Conservation (phyloP, 2,113 vertebrate species). For the Nicator chloris region DNA sequence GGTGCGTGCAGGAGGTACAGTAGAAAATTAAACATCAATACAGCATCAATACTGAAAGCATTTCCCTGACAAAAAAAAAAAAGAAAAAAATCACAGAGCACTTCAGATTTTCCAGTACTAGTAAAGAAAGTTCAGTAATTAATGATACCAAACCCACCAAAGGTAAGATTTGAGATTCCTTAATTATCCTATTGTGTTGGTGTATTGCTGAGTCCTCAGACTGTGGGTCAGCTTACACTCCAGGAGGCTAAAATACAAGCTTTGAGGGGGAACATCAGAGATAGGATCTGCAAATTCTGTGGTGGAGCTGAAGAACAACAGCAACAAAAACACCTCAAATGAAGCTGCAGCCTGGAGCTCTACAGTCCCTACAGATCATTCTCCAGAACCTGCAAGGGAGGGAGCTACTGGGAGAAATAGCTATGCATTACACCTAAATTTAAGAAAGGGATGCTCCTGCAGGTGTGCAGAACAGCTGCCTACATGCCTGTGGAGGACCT, state of each 20-base stretch:
- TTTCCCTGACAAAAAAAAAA: background rate
- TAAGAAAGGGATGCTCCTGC: background rate
- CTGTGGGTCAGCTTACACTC: background rate
- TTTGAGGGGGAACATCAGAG: background rate
- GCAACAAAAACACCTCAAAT: background rate
- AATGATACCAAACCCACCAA: background rate
- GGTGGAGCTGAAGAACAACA: background rate
- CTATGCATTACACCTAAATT: background rate
- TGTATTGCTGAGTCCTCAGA: background rate
- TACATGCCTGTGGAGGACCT: background rate
- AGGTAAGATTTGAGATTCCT: background rate
- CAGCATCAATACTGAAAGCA: background rate
- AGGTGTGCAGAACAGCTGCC: background rate
- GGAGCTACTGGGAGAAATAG: background rate
- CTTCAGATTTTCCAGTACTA: background rate
- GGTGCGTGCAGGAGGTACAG: background rate
- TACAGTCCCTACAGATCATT: accelerated
- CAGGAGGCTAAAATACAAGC: background rate
- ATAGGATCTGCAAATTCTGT: background rate
- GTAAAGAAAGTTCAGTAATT: background rate
- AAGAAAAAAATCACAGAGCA: background rate
- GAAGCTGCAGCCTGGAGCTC: background rate
- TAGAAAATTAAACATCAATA: background rate
- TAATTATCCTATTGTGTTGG: background rate
- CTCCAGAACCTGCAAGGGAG: background rate